Evolutionary conservation across 2,888 invertebrate species (phyloP), one percentile per base, ranked within the genome.

Genomic region (Patella caerulea): DNA sequence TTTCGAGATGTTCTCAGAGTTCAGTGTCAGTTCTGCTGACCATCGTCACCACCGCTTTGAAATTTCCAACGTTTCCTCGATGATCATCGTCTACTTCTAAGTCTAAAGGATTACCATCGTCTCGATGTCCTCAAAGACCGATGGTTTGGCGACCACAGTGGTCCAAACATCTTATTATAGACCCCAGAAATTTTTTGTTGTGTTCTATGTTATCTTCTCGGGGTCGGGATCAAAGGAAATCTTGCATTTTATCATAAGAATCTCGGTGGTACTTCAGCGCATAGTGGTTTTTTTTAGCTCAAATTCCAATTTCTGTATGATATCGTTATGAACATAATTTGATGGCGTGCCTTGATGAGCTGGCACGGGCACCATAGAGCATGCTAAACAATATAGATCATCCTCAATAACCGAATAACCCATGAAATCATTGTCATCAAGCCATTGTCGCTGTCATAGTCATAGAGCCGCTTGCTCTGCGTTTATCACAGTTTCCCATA

Each of bases 51-150:
- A 45, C 65, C 19, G 65, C n/a, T 65, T 65, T 65, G 19, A 65
- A 65, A 65, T 65, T 65, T 12, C 65, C 14, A 12, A 65, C 12
- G 65, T 65, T 65, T 65, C 65, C 1, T 9, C 19, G 19, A 9
- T 65, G 65, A 65, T 65, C 65, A 65, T 65, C 65, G 19, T 65
- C 65, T 7, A 12, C 65, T 1, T 24, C 24, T 24, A 24, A 24
- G 0, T 65, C 65, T 65, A 65, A 65, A 19, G 65, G 65, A 65
- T 65, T 65, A 65, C 65, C 65, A 65, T 65, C 65, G 19, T 65
- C 65, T 19, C 65, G 12, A 65, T 65, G 65, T 19, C 65, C 65
- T 7, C 65, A 12, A 65, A 65, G 65, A 65, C 65, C 65, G 19
- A 12, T 65, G n/a, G 14, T 12, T 19, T 65, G 65, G 14, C 65